Conservation (phyloP, 2,113 vertebrate species). For the Pithys albifrons region DNA sequence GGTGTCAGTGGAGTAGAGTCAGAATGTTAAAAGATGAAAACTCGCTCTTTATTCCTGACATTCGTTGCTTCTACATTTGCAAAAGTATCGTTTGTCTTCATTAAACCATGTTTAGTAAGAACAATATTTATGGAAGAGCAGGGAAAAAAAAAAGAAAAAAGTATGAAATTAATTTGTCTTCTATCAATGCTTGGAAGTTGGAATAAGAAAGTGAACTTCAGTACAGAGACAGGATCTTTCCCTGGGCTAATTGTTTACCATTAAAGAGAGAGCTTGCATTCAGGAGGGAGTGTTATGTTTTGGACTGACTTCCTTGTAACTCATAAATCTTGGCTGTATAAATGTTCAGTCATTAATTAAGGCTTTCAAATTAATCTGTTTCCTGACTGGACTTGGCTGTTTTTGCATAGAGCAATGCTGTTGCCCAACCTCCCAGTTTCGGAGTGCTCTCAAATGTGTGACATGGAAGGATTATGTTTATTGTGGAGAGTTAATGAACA, state of each 20-base stretch:
- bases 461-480: neutral
- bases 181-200: neutral
- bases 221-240: neutral
- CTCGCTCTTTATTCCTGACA: neutral
- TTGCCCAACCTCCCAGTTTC: conserved; percentile 8
- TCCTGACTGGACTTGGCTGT: conserved; percentile 67
- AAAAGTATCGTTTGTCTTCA: neutral
- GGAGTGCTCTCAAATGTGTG: neutral
- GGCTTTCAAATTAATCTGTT: conserved; percentile 64
- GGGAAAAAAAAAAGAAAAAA: too few relatives aligned
- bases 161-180: neutral
- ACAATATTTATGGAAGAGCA: neutral
- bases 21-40: neutral
- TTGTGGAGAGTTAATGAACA: neutral
- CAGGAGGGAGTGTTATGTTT: conserved; percentile 48
- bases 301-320: conserved; percentile 54
- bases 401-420: conserved; percentile 21
- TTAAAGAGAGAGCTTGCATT: conserved; percentile 20
- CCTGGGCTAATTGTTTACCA: conserved; percentile 60
- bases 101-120: neutral
- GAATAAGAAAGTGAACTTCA: neutral
- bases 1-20: neutral
- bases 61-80: neutral
- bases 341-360: conserved; percentile 67
- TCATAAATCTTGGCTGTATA: conserved; percentile 59